Conservation (phyloP, 2,888 invertebrate species). For the Apoderus coryli region DNA sequence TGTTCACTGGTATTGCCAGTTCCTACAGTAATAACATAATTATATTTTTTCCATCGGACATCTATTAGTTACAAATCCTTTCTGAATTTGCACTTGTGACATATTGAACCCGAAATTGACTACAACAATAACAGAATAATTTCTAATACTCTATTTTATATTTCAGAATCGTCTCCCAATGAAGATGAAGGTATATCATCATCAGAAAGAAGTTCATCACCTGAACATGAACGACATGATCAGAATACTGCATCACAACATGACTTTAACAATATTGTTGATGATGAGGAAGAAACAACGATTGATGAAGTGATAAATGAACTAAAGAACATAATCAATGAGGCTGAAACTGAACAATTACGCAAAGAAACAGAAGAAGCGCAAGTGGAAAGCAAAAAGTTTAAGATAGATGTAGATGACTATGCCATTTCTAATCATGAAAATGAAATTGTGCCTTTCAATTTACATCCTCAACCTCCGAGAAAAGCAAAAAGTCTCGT, state of each 20-base stretch:
- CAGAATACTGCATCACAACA: constrained; percentile 19
- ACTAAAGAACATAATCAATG: constrained; percentile 68
- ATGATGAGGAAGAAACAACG: constrained; percentile 51
- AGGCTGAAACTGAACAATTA: constrained; percentile 54
- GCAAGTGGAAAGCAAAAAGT: constrained; percentile 25
- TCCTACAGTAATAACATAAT: too few species aligned
- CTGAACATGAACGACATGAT: constrained; percentile 48
- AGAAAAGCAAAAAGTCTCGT: constrained; percentile 57
- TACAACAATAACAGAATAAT: too few species aligned
- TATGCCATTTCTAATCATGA: constrained; percentile 39
- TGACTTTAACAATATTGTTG: constrained; percentile 13
- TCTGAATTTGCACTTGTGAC: too few species aligned
- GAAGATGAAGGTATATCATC: constrained; percentile 84
- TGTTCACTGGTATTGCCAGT: too few species aligned
- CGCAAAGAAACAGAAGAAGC: constrained; percentile 25
- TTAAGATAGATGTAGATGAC: constrained; percentile 33
- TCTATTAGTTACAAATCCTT: too few species aligned
- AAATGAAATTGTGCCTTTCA: constrained; percentile 60
- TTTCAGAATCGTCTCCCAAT: constrained; percentile 65
- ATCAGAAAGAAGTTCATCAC: constrained; percentile 64
- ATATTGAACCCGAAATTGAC: too few species aligned
- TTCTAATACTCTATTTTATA: too few species aligned
- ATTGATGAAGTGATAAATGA: constrained; percentile 82
- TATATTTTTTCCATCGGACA: too few species aligned
- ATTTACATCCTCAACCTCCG: constrained; percentile 69